Base-by-base conservation (phyloP, 2,113 vertebrate species). In the Camelus bactrianus region DNA sequence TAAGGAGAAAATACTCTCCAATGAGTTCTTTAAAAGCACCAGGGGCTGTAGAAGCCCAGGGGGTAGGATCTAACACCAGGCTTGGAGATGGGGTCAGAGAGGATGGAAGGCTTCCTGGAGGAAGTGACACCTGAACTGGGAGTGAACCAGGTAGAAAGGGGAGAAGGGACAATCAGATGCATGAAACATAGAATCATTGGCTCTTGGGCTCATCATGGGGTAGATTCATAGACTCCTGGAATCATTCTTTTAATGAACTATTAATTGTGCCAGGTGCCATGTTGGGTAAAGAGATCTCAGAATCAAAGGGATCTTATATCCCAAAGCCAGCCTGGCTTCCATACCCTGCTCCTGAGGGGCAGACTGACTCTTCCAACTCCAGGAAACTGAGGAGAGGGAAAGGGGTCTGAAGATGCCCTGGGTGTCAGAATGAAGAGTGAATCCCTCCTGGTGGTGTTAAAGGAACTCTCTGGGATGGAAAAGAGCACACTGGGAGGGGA, bases 1-100 rank as follows among this genome's bases (percentile, higher is more conserved):
- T 22, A 10, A 81, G 42, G 46, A 83, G 79, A 65, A 95, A 83
- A 65, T 26, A 77, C 1, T 15, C 42, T 35, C 20, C 9, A 48
- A 15, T 12, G 32, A 22, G n/a, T 75, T 89, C 28, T 90, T 91
- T 72, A 70, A 96, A 96, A 72, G 77, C 75, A 73, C 13, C 60
- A 70, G 58, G 24, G 13, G 15, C 9, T 58, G 35, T 28, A 75
- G 52, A 46, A 93, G n/a, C 58, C 35, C 22, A 7, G n/a, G 26
- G 10, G 35, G 87, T 22, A 96, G 42, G 7, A 67, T 79, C 72
- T 87, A 69, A 93, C 10, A 14, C 24, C n/a, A 83, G 22, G 30
- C 28, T 89, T 56, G 50, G 38, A 26, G 42, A 32, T 19, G 48
- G 28, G 14, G 6, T 3, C 17, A 35, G 20, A 35, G 24, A 2